phyloP scores from a whole-genome alignment of 1,140 invertebrate genomes.

The Samia ricini region DNA sequence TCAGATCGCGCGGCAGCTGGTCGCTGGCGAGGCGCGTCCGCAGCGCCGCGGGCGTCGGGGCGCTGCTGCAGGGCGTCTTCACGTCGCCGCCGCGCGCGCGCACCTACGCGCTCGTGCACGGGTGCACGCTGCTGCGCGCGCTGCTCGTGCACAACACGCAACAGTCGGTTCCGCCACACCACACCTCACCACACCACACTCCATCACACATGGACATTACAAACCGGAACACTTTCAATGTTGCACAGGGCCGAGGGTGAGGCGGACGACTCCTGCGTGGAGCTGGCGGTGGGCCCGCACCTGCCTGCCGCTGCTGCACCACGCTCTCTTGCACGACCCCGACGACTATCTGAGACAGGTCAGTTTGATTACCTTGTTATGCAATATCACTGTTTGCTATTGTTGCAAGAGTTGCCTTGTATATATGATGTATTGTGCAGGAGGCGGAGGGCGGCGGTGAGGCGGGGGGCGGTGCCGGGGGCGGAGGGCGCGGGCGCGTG shows the following conservation, averaged over 20 bases:
- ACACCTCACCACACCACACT: not conserved
- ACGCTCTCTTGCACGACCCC: slow-evolving; percentile 42
- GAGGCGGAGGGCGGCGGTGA: slow-evolving; percentile 1
- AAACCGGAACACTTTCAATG: not conserved
- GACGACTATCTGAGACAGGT: not conserved
- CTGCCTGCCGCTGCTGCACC: slow-evolving; percentile 61
- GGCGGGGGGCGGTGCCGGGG: slow-evolving; percentile 7
- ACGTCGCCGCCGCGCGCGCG: slow-evolving; percentile 38
- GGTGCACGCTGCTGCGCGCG: slow-evolving; percentile 44
- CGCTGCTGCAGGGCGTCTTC: slow-evolving; percentile 58
- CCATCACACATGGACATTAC: not conserved
- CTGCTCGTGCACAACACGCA: not conserved
- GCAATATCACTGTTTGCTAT: not conserved
- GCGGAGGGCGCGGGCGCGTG: slow-evolving; percentile 53
- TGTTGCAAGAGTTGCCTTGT: not conserved
- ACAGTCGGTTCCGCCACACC: not conserved
- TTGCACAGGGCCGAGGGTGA: slow-evolving; percentile 7
- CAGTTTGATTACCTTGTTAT: not conserved
- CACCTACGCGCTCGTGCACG: slow-evolving; percentile 46
- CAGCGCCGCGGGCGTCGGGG: slow-evolving; percentile 24
- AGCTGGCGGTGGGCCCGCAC: slow-evolving; percentile 57
- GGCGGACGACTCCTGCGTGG: slow-evolving; percentile 33
- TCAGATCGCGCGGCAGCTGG: slow-evolving; percentile 23
- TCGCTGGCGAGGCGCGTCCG: slow-evolving; percentile 22
- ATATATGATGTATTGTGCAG: not conserved